Conservation (phyloP, 2,888 invertebrate genomes). For the Plutella xylostella region DNA sequence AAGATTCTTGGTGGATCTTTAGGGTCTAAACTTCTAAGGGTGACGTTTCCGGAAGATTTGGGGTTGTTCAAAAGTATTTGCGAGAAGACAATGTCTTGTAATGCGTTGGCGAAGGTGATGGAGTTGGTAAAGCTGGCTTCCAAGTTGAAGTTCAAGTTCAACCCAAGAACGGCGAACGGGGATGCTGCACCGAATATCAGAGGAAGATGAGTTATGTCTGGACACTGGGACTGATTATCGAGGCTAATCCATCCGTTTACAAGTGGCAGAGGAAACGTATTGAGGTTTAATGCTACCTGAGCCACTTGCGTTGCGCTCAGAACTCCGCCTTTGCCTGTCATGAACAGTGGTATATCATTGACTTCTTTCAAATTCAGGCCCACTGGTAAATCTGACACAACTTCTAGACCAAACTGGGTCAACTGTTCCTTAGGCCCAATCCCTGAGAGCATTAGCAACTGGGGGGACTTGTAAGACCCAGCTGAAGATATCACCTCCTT, state of each 20-base stretch:
- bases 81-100: background rate
- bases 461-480: too few relatives aligned
- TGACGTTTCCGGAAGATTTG: constrained; percentile 64
- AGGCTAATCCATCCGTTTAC: constrained; percentile 4
- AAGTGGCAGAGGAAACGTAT: constrained; percentile 6
- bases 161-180: background rate
- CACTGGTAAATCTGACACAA: too few relatives aligned
- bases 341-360: constrained; percentile 28
- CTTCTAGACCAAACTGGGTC: too few relatives aligned
- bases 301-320: constrained; percentile 14
- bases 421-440: too few relatives aligned
- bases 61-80: constrained; percentile 65
- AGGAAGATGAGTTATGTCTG: constrained; percentile 1
- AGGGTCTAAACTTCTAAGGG: constrained; percentile 58
- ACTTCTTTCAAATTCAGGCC: too few relatives aligned
- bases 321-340: constrained; percentile 19
- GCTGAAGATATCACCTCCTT: too few relatives aligned
- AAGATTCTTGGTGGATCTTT: constrained; percentile 62
- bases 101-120: background rate
- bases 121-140: background rate
- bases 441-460: too few relatives aligned
- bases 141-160: background rate
- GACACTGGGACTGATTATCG: background rate
- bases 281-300: background rate
- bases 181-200: constrained; percentile 4